phyloP scores from a whole-genome alignment of 2,888 invertebrate genomes.

The Luperina testacea region DNA sequence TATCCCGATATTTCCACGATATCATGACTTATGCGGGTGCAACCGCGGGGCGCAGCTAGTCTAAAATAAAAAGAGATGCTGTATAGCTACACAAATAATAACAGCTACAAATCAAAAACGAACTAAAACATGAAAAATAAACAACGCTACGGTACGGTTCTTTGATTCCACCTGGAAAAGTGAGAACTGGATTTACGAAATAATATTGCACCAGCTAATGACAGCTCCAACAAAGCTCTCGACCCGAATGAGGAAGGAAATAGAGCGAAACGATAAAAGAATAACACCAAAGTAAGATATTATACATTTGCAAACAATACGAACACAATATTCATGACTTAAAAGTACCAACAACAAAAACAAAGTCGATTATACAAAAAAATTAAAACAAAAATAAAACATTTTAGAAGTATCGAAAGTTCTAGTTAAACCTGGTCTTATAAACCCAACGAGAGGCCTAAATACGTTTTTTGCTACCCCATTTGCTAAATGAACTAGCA shows the following conservation, averaged over 20 bases:
- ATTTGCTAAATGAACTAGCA: slow-evolving; percentile 36
- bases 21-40: no score
- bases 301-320: slow-evolving; percentile 39
- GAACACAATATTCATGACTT: not conserved
- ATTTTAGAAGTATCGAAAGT: not conserved
- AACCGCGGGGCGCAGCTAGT: no score
- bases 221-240: slow-evolving; percentile 22
- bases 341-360: not conserved
- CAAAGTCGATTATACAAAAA: not conserved
- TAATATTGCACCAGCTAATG: slow-evolving; percentile 33
- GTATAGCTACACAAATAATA: not conserved
- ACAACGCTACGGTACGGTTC: no score
- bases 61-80: no score
- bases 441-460: slow-evolving; percentile 12
- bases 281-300: slow-evolving; percentile 15
- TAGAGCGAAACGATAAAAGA: slow-evolving; percentile 53
- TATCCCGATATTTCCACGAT: no score
- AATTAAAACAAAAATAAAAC: not conserved
- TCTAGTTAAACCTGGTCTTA: slow-evolving; percentile 1
- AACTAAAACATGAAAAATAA: not conserved
- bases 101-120: not conserved
- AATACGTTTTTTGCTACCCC: slow-evolving; percentile 7
- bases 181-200: slow-evolving; percentile 3
- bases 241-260: slow-evolving; percentile 34
- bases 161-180: slow-evolving; percentile 5